Evolutionary conservation across 2,888 invertebrate species (phyloP), one percentile per base, ranked within the genome.

Genomic region (Eristalinus aeneus): DNA sequence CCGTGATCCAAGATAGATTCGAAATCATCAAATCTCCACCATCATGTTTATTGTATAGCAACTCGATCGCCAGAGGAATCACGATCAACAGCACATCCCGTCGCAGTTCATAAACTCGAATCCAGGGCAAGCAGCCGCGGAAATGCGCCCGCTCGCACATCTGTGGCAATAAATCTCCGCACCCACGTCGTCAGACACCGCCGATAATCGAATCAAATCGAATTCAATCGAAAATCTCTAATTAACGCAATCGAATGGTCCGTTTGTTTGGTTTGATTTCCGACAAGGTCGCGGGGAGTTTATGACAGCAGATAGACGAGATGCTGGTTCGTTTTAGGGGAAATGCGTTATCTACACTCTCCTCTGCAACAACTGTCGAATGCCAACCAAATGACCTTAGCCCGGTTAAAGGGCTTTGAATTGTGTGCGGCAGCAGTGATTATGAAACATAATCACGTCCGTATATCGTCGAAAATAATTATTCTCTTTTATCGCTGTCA

Each of bases 401-500:
- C 46, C 46, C 46, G 46, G 46, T 46, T 46, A n/a, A 46, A n/a
- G 16, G 46, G 8, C n/a, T n/a, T 6, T 27, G 27, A 6, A 46
- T 12, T n/a, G 46, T 46, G 46, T 46, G 46, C 46, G 16, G n/a
- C n/a, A n/a, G n/a, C n/a, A n/a, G 8, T 46, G 46, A 46, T 46
- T 56, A 56, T 23, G 22, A 56, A 27, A 22, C 23, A 23, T 78
- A 60, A 53, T 65, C 10, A 63, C 32, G 23, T 22, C 32, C 46
- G 16, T 31, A 76, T 31, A 53, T 31, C 3, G 58, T 64, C 32
- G 3, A 16, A 68, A 68, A 63, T 77, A 77, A 73, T 67, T 61
- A 73, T 68, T 82, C 39, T 12, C 39, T 58, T 61, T 61, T 64
- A 82, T 76, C 67, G 34, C 64, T 73, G 56, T 68, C 68, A 73